Evolutionary conservation across 2,113 vertebrate species (phyloP), one percentile per base, ranked within the genome.

Genomic region (Petrocephalus microphthalmus): DNA sequence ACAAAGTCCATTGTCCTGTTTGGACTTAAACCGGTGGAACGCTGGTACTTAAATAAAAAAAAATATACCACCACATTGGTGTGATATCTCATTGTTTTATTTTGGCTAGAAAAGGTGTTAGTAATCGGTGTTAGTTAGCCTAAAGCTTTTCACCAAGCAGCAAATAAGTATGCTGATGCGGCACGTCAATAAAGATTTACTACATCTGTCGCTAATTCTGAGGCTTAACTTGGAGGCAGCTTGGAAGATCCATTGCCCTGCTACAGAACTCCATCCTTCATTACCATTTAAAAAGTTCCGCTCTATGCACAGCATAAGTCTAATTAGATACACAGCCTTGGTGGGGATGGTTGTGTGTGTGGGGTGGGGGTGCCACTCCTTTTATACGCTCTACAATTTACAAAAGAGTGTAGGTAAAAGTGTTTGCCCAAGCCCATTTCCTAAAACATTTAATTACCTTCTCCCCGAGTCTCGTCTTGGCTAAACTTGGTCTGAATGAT

Each of bases 251-350:
- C 82, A 84, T n/a, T 54, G n/a, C 19, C 15, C 20, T 33, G 84
- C 84, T 25, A 29, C 84, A 54, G 22, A 25, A 10, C 52, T 33
- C 84, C 10, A 13, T 33, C 51, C 84, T 54, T 85, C 84, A 85
- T 85, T 85, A 56, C 84, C 84, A 85, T 85, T 11, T 56, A 85
- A 85, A 85, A 85, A 37, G 84, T 56, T 6, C 25, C 49, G 19
- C 29, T 85, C 25, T 22, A 53, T 85, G 29, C 25, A 33, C 49
- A 56, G 52, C 33, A 25, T 85, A 54, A 85, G 49, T 54, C 84
- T 85, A 33, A 53, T 85, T 85, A 85, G 84, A 85, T 52, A 52
- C 51, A 85, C 84, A 54, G 11, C 51, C 25, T 29, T 85, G 52
- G 8, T 85, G 84, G 52, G 84, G 52, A 52, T 7, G 84, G 51